These are phyloP conservation scores for Parauchenoglanis punctatus DNA, from an alignment of 2,797 vertebrate species.

Conservation along the genomic window DNA sequence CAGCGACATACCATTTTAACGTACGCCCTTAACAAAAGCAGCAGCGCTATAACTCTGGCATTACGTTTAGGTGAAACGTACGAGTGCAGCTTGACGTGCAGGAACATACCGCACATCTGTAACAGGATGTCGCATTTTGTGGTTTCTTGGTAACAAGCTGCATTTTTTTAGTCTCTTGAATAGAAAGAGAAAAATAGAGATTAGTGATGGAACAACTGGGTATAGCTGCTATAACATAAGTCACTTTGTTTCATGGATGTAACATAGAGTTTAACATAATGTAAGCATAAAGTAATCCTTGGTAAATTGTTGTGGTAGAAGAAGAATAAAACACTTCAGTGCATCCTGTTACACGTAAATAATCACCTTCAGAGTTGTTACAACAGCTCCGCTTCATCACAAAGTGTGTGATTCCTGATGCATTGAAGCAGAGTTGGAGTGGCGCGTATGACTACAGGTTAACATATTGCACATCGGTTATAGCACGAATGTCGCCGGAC, in stretches of 20 bases:
- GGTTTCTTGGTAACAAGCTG: not conserved
- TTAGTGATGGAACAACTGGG: not conserved
- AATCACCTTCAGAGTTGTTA: not conserved
- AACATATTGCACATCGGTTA: conserved; percentile 30
- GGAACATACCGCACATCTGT: not conserved
- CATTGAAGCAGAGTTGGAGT: conserved; percentile 19
- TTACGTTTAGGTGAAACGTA: conserved; percentile 46
- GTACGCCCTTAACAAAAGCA: not conserved
- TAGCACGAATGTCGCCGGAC: conserved; percentile 31
- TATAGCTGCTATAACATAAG: not conserved
- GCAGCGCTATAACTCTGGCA: conserved; percentile 52
- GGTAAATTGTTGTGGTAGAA: not conserved
- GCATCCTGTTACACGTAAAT: not conserved
- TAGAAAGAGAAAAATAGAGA: not conserved
- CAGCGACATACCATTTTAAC: conserved; percentile 63
- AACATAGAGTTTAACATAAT: not conserved
- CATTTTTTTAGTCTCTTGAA: not conserved
- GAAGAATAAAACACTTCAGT: not conserved
- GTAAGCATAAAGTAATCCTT: not conserved
- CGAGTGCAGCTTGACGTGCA: too few relatives aligned
- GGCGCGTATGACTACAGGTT: conserved; percentile 38
- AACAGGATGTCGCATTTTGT: not conserved
- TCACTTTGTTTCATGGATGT: not conserved
- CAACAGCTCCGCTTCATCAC: too few relatives aligned
- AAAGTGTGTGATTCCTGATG: not conserved